Conservation (phyloP, 2,888 invertebrate species). For the Caenorhabditis sinica region DNA sequence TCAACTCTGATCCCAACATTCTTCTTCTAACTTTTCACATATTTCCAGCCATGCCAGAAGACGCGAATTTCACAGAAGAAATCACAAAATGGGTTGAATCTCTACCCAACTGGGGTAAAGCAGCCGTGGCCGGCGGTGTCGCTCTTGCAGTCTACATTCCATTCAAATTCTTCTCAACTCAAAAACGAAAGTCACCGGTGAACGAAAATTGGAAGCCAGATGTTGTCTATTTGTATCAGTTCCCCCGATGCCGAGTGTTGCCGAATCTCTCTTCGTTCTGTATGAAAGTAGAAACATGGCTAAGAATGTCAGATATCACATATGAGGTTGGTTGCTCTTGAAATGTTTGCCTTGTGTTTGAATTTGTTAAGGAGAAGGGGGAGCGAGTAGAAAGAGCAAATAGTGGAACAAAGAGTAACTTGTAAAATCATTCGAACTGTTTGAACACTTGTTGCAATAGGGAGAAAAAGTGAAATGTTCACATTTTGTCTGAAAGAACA, state of each 20-base stretch:
- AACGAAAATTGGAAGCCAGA: slow-evolving; percentile 86
- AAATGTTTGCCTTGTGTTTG: not conserved
- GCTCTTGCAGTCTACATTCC: slow-evolving; percentile 72
- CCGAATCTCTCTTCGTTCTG: slow-evolving; percentile 95
- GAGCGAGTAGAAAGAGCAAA: not conserved
- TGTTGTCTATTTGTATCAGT: slow-evolving; percentile 94
- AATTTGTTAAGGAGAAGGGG: not conserved
- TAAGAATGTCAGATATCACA: slow-evolving; percentile 92
- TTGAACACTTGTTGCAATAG: not conserved
- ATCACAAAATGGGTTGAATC: slow-evolving; percentile 68
- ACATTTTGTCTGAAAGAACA: no score
- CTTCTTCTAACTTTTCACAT: not conserved
- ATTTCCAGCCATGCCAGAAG: slow-evolving; percentile 32
- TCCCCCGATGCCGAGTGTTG: slow-evolving; percentile 92
- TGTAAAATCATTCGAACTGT: not conserved
- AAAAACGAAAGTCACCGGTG: slow-evolving; percentile 66
- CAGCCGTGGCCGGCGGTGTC: slow-evolving; percentile 73
- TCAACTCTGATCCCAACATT: not conserved
- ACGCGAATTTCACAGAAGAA: slow-evolving; percentile 51
- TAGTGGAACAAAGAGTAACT: not conserved
- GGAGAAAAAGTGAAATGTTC: no score
- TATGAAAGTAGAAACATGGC: slow-evolving; percentile 96
- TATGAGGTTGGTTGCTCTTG: slow-evolving; percentile 89
- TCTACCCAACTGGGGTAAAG: slow-evolving; percentile 76
- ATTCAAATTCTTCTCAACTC: slow-evolving; percentile 65